phyloP scores from a whole-genome alignment of 2,888 invertebrate species.

The Drosophila nigritarsus region DNA sequence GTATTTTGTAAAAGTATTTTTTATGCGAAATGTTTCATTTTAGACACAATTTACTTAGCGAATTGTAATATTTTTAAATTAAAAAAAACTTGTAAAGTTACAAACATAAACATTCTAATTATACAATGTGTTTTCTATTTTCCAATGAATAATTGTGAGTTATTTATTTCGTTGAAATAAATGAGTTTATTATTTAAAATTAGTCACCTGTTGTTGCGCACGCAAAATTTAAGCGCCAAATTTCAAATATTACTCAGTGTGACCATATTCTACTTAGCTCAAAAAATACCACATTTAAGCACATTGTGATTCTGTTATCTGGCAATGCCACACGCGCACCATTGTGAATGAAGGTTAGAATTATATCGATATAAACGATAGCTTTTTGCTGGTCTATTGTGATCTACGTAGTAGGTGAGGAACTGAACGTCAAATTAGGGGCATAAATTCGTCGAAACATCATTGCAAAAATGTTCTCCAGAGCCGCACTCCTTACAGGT shows the following conservation, averaged over 20 bases:
- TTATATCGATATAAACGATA: conserved; percentile 30
- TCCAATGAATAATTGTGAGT: not conserved
- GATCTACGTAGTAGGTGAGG: conserved; percentile 47
- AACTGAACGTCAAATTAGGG: conserved; percentile 63
- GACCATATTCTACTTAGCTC: too few relatives aligned
- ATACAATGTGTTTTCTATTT: not conserved
- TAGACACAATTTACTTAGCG: conserved; percentile 79
- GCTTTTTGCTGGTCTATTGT: conserved; percentile 37
- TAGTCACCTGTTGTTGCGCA: conserved; percentile 9
- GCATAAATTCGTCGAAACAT: conserved; percentile 73
- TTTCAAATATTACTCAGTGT: not conserved
- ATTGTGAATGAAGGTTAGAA: conserved; percentile 37
- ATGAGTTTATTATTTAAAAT: not conserved
- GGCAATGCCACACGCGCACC: conserved; percentile 27
- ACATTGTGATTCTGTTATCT: not conserved
- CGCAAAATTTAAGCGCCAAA: not conserved
- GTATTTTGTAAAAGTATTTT: conserved; percentile 80
- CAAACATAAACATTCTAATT: conserved; percentile 16
- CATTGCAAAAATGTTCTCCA: conserved; percentile 88
- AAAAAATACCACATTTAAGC: not conserved
- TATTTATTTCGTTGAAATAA: not conserved
- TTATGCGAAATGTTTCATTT: conserved; percentile 62
- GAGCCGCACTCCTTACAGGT: conserved; percentile 89
- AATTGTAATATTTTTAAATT: conserved; percentile 73
- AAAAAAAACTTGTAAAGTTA: conserved; percentile 77